Conservation (phyloP, 2,113 vertebrate genomes). For the Psittacula cyanocephala region DNA sequence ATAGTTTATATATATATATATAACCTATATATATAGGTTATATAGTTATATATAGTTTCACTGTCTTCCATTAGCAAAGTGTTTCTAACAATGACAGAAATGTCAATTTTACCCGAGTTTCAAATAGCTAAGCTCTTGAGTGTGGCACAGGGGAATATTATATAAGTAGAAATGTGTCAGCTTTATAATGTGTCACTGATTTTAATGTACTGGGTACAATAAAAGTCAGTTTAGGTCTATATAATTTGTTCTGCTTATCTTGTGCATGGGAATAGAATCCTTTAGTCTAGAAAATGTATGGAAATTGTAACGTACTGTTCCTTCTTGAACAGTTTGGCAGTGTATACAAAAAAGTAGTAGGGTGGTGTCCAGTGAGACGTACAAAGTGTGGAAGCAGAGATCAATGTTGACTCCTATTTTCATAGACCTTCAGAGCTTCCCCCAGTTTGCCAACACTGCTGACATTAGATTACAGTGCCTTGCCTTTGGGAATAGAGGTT, state of each 20-base stretch:
- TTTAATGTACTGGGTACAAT: background rate
- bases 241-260: background rate
- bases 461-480: background rate
- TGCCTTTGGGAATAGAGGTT: background rate
- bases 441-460: background rate
- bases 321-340: background rate
- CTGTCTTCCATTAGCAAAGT: background rate
- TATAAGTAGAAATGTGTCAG: background rate
- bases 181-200: background rate
- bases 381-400: background rate
- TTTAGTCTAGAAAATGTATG: background rate
- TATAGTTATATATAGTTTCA: background rate
- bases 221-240: background rate
- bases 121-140: background rate
- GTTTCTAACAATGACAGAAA: background rate
- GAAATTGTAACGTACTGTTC: background rate
- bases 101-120: slow-evolving; percentile 1
- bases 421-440: background rate
- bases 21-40: too few relatives aligned
- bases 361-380: background rate
- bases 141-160: background rate
- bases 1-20: too few relatives aligned
- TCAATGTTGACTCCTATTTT: background rate
- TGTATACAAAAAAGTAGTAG: background rate
- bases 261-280: background rate